Evolutionary conservation across 2,888 invertebrate genomes (phyloP).

Genomic region (Pheosia gnoma): DNA sequence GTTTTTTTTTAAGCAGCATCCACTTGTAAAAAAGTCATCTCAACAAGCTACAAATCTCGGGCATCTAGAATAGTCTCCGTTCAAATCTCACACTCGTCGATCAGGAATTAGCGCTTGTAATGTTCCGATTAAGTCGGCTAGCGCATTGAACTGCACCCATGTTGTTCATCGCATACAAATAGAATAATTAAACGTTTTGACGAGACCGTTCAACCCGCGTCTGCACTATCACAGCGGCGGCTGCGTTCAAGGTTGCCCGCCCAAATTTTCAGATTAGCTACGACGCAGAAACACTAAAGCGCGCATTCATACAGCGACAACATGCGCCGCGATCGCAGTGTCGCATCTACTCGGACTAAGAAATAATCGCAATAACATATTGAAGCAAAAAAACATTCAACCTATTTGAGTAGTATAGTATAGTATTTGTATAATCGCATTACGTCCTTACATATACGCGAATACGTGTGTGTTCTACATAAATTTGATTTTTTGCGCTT

Average conservation of each 20-base stretch:
- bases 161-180: constrained; percentile 49
- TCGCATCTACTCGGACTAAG: too few species aligned
- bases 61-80: too few species aligned
- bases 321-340: background rate
- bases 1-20: too few species aligned
- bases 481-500: too few species aligned
- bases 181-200: constrained; percentile 47
- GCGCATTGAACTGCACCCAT: constrained; percentile 51
- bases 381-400: too few species aligned
- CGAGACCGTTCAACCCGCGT: constrained; percentile 41
- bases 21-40: too few species aligned
- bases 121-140: constrained; percentile 10
- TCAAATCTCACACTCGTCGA: background rate
- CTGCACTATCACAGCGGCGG: constrained; percentile 39
- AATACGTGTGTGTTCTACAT: too few species aligned
- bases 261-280: constrained; percentile 25
- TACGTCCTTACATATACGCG: too few species aligned
- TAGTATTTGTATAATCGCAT: too few species aligned
- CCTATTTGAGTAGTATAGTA: too few species aligned
- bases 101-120: background rate
- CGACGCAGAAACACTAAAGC: constrained; percentile 5
- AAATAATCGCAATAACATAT: too few species aligned
- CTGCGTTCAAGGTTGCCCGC: constrained; percentile 40
- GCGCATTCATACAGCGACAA: constrained; percentile 14
- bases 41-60: too few species aligned